Percentiles rank a stretch among this genome's conserved stretches.
Conservation (phyloP, 2,888 invertebrate genomes). For the Lithophane semibrunnea region DNA sequence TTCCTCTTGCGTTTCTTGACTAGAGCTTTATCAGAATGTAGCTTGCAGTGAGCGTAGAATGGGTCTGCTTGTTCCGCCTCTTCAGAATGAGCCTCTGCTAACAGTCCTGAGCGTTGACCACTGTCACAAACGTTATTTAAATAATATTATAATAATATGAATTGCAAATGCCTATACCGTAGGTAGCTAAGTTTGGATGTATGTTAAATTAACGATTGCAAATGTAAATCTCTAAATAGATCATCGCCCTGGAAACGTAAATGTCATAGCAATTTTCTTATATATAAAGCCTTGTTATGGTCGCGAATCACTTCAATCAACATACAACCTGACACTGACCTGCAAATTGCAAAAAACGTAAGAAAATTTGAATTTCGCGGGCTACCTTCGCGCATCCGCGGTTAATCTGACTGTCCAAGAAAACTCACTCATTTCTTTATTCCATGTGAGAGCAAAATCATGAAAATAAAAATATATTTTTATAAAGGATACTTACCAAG, state of each 20-base stretch:
- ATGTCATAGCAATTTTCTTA: neutral
- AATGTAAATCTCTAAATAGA: neutral
- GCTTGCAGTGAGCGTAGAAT: slow-evolving; percentile 98
- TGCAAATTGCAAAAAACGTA: no score
- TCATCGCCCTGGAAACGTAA: neutral
- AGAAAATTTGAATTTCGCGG: no score
- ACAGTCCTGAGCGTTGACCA: slow-evolving; percentile 97
- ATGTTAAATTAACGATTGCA: neutral
- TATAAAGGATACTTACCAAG: slow-evolving; percentile 92
- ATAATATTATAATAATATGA: no score
- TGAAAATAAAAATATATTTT: neutral
- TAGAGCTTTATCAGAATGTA: slow-evolving; percentile 97
- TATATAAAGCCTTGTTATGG: no score
- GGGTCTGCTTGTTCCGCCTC: slow-evolving; percentile 98
- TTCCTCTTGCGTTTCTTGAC: slow-evolving; percentile 95
- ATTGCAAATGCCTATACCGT: neutral
- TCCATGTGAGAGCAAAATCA: neutral
- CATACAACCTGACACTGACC: no score
- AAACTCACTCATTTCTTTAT: neutral
- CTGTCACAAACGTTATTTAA: slow-evolving; percentile 81
- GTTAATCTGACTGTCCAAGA: neutral
- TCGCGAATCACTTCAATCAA: no score
- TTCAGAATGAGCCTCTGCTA: slow-evolving; percentile 97
- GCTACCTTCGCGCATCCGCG: no score
- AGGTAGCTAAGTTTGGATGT: neutral